Evolutionary conservation across 2,113 vertebrate species (phyloP).

Genomic region (Calypte anna): DNA sequence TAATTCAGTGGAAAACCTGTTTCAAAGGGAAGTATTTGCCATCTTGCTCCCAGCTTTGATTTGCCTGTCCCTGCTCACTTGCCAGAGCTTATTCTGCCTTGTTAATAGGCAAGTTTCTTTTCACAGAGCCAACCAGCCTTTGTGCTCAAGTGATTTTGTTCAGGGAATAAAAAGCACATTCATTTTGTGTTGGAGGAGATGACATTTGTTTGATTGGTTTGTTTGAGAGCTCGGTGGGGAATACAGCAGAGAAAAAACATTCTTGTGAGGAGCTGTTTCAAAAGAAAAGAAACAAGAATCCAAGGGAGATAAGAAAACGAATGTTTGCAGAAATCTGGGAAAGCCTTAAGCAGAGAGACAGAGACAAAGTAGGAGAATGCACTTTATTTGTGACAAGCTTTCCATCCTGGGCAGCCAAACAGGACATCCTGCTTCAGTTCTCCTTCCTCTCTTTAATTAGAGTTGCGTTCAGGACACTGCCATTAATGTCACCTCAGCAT

Average conservation of each 20-base stretch:
- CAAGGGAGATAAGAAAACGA: conserved; percentile 53
- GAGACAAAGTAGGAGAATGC: conserved; percentile 46
- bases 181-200: neutral
- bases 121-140: neutral
- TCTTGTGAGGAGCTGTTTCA: neutral
- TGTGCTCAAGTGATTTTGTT: neutral
- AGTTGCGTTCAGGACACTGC: conserved; percentile 36
- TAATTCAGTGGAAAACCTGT: neutral
- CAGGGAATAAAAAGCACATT: neutral
- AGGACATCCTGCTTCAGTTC: conserved; percentile 82
- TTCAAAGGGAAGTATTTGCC: conserved; percentile 24
- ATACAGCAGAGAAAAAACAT: neutral
- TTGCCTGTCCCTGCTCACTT: neutral
- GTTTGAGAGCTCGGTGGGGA: neutral
- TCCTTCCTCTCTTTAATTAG: conserved; percentile 73
- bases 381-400: conserved; percentile 74
- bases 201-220: neutral
- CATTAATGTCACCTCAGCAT: conserved; percentile 66
- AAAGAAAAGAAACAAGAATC: conserved; percentile 32
- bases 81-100: neutral
- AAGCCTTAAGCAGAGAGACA: neutral
- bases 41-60: conserved; percentile 10
- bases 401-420: conserved; percentile 77
- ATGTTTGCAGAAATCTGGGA: conserved; percentile 36
- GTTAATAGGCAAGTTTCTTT: neutral